Evolutionary conservation across 2,113 vertebrate species (phyloP), one percentile per base, ranked within the genome.

Genomic region (Phalacrocorax brasilianus): DNA sequence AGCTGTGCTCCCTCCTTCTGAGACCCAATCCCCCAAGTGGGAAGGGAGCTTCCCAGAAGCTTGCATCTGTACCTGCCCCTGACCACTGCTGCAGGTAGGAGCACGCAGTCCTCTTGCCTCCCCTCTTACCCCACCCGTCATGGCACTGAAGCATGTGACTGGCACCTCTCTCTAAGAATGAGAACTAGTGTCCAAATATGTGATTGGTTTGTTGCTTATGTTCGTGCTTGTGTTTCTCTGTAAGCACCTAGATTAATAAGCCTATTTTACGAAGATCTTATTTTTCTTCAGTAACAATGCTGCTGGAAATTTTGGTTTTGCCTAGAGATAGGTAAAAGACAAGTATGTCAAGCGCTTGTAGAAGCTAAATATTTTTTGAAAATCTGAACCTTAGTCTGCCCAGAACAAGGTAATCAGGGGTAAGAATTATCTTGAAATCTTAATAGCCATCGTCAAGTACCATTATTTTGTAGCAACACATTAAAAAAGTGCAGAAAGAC

Each of bases 31-130:
- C 28, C 11, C 26, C 7, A 18, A 2, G 20, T 17, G 14, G 55
- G 42, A 76, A 76, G 35, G 21, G 14, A 81, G 15, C 6, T 81
- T 58, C 33, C 47, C 53, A 52, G 22, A 42, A 38, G 14, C 8
- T 16, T 47, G 19, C 7, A 16, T 6, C 35, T 66, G 11, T 14
- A 13, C 8, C 6, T 35, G 14, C 30, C 11, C 28, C 15, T 3
- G 2, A 45, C 24, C 33, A 13, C 45, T 21, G 35, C 24, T 52
- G 15, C 0, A 0, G 11, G 32, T 0, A 56, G 45, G 50, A 71
- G 23, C 45, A 20, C 66, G 9, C 9, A 55, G 27, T 58, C 72
- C 27, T 67, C 40, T 68, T 28, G 12, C 14, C 28, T 16, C 14
- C n/a, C 12, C 28, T 63, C 38, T 28, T 7, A 32, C 2, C 8